Conservation (phyloP, 2,888 invertebrate species). For the Mesorhabditis belari region DNA sequence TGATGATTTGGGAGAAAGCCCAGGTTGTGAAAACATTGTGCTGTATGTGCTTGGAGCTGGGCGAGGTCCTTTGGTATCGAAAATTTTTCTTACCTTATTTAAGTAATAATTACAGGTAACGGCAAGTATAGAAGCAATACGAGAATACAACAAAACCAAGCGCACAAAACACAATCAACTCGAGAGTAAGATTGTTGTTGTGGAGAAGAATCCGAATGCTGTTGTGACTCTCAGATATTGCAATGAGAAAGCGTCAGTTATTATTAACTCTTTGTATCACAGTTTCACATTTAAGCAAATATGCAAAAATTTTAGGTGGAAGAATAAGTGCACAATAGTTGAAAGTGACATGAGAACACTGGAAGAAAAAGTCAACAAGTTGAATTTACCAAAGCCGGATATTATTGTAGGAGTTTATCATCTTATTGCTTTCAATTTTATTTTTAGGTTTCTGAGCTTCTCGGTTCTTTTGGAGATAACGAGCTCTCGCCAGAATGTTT, state of each 20-base stretch:
- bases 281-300: neutral
- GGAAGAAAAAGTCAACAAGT: conserved; percentile 59
- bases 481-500: conserved; percentile 83
- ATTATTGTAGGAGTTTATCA: conserved; percentile 76
- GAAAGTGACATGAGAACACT: conserved; percentile 57
- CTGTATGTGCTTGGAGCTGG: conserved; percentile 90
- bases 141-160: conserved; percentile 15
- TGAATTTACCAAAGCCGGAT: conserved; percentile 66
- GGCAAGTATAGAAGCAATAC: conserved; percentile 18
- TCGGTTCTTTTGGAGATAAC: conserved; percentile 96
- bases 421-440: conserved; percentile 97
- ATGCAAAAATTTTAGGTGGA: conserved; percentile 26
- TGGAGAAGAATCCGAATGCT: conserved; percentile 97
- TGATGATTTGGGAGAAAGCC: conserved; percentile 16
- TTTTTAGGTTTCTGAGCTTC: conserved; percentile 83
- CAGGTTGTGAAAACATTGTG: conserved; percentile 50
- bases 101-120: conserved; percentile 55
- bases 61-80: conserved; percentile 84
- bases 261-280: neutral
- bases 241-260: conserved; percentile 25
- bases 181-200: conserved; percentile 67
- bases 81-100: neutral
- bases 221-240: conserved; percentile 58
- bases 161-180: conserved; percentile 11
- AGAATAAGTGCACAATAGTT: conserved; percentile 54